Percentiles rank a stretch among this genome's conserved stretches.
Conservation (phyloP, 2,888 invertebrate species). For the Margaritifera margaritifera region DNA sequence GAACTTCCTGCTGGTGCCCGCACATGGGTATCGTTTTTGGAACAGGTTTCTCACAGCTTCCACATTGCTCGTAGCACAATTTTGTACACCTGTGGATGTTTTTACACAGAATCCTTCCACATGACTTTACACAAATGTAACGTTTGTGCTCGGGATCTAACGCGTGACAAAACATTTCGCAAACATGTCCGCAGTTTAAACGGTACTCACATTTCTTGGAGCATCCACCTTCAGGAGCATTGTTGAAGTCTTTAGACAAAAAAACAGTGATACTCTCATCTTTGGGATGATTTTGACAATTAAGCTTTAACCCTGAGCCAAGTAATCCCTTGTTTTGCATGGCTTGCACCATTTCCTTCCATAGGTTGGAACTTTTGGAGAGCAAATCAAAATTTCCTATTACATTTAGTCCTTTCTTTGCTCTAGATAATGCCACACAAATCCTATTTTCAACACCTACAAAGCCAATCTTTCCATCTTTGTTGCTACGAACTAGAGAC, state of each 20-base stretch:
- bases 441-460: slow-evolving; percentile 53
- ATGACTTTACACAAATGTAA: slow-evolving; percentile 12
- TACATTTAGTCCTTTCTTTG: slow-evolving; percentile 65
- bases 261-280: slow-evolving; percentile 11
- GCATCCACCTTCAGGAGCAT: slow-evolving; percentile 43
- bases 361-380: slow-evolving; percentile 44
- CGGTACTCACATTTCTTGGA: slow-evolving; percentile 34
- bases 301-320: slow-evolving; percentile 31
- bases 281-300: slow-evolving; percentile 53
- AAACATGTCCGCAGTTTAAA: slow-evolving; percentile 43
- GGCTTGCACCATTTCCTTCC: slow-evolving; percentile 23
- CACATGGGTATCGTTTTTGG: background rate
- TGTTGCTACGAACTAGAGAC: slow-evolving; percentile 68
- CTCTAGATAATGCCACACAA: slow-evolving; percentile 69
- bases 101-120: slow-evolving; percentile 11
- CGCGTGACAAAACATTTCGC: slow-evolving; percentile 19
- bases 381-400: slow-evolving; percentile 41
- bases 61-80: slow-evolving; percentile 63
- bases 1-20: slow-evolving; percentile 9
- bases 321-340: slow-evolving; percentile 5
- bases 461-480: slow-evolving; percentile 59
- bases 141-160: slow-evolving; percentile 4
- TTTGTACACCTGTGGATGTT: slow-evolving; percentile 24
- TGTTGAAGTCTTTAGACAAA: slow-evolving; percentile 2
- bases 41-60: slow-evolving; percentile 5